Percentiles rank a stretch among this genome's conserved stretches.
phyloP scores from a whole-genome alignment of 1,140 invertebrate species.

The Procambarus clarkii region DNA sequence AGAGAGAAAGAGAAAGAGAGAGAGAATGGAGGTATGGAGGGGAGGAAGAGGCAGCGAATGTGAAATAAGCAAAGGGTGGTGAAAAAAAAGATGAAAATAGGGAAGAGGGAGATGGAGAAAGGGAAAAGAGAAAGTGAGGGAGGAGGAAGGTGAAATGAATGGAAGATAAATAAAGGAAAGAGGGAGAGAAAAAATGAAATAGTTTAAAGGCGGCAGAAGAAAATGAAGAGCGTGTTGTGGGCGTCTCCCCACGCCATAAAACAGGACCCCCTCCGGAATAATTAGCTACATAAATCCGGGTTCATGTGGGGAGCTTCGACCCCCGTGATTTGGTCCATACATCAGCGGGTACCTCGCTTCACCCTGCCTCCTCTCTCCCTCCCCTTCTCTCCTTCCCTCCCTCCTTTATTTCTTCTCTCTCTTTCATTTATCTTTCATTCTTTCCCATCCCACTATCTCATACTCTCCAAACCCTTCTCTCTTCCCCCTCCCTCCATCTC shows the following conservation, averaged over 20 bases:
- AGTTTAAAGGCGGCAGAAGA: slow-evolving; percentile 15
- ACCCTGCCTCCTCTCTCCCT: background rate
- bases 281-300: slow-evolving; percentile 60
- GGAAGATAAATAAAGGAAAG: background rate
- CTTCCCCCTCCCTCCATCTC: too few species aligned
- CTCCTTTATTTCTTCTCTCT: slow-evolving; percentile 3
- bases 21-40: background rate
- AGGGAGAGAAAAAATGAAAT: background rate
- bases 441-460: background rate
- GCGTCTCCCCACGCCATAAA: slow-evolving; percentile 35
- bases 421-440: background rate
- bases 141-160: background rate
- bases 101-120: too few species aligned
- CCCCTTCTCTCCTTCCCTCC: background rate
- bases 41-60: background rate
- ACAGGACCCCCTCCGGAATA: slow-evolving; percentile 51
- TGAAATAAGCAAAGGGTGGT: background rate
- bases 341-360: slow-evolving; percentile 39
- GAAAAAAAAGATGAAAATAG: background rate
- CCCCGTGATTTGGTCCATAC: slow-evolving; percentile 61
- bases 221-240: slow-evolving; percentile 4
- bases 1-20: background rate
- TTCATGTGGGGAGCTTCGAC: slow-evolving; percentile 61
- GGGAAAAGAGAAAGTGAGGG: background rate
- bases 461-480: too few species aligned